Evolutionary conservation across 1,140 invertebrate genomes (phyloP).

Genomic region (Whitmania pigra): DNA sequence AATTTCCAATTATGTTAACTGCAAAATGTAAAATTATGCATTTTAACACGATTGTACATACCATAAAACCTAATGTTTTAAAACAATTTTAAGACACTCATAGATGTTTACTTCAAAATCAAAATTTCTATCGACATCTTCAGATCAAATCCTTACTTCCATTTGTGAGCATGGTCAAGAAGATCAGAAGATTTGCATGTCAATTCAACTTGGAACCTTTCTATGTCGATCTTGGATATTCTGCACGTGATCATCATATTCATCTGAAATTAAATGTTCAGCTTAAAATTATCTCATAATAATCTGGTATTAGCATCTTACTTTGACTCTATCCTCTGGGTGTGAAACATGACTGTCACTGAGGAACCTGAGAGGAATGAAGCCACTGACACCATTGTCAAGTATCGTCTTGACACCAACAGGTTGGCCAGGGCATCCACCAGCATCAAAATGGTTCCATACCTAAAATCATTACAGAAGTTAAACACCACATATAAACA

Average conservation of each 20-base stretch:
- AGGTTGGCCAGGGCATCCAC: slow-evolving; percentile 84
- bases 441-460: slow-evolving; percentile 95
- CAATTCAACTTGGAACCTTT: slow-evolving; percentile 82
- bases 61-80: no score
- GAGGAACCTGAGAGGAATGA: slow-evolving; percentile 85
- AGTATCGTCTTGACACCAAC: slow-evolving; percentile 75
- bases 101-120: no score
- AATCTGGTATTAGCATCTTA: slow-evolving; percentile 21
- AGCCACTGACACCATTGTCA: slow-evolving; percentile 86
- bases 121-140: no score
- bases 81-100: no score
- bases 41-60: no score
- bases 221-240: slow-evolving; percentile 89
- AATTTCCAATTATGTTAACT: no score
- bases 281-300: no score
- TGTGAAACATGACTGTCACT: slow-evolving; percentile 85
- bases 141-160: slow-evolving; percentile 49
- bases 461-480: slow-evolving; percentile 44
- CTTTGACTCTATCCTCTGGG: slow-evolving; percentile 75
- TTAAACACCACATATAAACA: slow-evolving; percentile 3
- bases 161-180: slow-evolving; percentile 73
- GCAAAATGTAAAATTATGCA: no score
- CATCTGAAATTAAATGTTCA: slow-evolving; percentile 36
- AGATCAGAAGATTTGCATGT: slow-evolving; percentile 87
- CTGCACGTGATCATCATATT: slow-evolving; percentile 81